phyloP scores from a whole-genome alignment of 92 coral and sea anemone species.

The Palythoa heliodiscus region DNA sequence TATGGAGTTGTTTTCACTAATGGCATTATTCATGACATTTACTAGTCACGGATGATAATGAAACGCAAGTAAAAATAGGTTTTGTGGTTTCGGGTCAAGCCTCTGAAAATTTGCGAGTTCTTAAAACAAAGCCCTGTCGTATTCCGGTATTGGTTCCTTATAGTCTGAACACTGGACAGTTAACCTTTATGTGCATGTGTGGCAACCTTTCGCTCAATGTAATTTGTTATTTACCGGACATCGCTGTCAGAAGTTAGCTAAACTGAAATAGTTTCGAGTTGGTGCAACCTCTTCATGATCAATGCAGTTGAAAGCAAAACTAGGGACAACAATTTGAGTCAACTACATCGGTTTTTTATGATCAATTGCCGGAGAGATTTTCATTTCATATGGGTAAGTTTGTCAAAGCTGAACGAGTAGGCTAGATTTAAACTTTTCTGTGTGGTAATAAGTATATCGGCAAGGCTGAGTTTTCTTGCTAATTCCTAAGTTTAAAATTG shows the following conservation, averaged over 20 bases:
- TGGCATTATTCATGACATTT: background rate
- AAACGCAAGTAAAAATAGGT: background rate
- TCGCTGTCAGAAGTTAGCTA: background rate
- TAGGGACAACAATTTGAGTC: background rate
- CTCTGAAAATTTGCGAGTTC: background rate
- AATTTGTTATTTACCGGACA: background rate
- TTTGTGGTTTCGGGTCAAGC: background rate
- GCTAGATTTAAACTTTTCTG: no score
- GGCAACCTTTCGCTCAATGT: background rate
- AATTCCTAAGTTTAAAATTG: no score
- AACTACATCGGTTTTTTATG: background rate
- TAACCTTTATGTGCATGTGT: slow-evolving; percentile 5
- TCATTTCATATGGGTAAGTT: no score
- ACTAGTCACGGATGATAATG: background rate
- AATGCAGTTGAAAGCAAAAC: background rate
- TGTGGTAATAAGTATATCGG: no score
- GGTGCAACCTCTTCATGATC: background rate
- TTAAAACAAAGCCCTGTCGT: background rate
- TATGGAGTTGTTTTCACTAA: background rate
- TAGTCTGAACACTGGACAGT: background rate
- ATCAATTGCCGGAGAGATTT: background rate
- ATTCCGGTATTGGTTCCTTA: slow-evolving; percentile 10
- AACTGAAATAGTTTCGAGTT: background rate
- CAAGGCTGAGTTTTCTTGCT: no score
- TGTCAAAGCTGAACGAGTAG: no score